Evolutionary conservation across 2,797 vertebrate species (phyloP).

Genomic region (Sebastes kiyomatsui): DNA sequence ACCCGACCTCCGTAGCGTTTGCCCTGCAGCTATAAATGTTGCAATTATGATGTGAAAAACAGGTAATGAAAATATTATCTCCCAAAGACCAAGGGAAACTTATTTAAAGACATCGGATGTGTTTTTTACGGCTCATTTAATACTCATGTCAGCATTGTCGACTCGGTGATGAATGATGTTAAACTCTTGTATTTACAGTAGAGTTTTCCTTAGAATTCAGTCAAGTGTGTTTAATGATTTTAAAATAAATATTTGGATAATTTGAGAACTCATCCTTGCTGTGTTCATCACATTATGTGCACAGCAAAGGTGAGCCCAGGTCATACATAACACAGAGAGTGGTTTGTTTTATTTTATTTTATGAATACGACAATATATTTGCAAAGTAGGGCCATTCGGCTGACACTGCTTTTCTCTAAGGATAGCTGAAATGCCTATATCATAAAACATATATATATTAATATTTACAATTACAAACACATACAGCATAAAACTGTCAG

Average conservation of each 20-base stretch:
- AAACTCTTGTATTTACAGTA: slow-evolving; percentile 33
- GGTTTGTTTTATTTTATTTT: neutral
- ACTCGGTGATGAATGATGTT: slow-evolving; percentile 29
- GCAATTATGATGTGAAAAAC: slow-evolving; percentile 49
- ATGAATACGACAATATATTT: neutral
- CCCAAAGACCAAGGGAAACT: slow-evolving; percentile 37
- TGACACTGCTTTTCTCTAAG: neutral
- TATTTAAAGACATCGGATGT: slow-evolving; percentile 58
- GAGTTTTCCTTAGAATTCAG: slow-evolving; percentile 14
- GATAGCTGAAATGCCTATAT: neutral
- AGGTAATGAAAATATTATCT: slow-evolving; percentile 52
- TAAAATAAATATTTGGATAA: slow-evolving; percentile 23
- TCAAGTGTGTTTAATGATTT: slow-evolving; percentile 7
- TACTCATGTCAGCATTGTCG: slow-evolving; percentile 52
- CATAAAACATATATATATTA: neutral
- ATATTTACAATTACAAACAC: neutral
- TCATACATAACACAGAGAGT: neutral
- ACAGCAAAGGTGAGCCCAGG: slow-evolving; percentile 18
- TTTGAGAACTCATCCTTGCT: neutral
- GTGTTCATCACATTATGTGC: neutral
- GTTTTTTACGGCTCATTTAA: slow-evolving; percentile 60
- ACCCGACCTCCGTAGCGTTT: slow-evolving; percentile 8
- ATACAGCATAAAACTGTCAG: neutral
- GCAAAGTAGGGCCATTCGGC: neutral
- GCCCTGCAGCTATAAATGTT: slow-evolving; percentile 49